These are phyloP conservation scores for Diplazon laetatorius DNA, from an alignment of 2,888 invertebrate genomes.

Conservation along the genomic window DNA sequence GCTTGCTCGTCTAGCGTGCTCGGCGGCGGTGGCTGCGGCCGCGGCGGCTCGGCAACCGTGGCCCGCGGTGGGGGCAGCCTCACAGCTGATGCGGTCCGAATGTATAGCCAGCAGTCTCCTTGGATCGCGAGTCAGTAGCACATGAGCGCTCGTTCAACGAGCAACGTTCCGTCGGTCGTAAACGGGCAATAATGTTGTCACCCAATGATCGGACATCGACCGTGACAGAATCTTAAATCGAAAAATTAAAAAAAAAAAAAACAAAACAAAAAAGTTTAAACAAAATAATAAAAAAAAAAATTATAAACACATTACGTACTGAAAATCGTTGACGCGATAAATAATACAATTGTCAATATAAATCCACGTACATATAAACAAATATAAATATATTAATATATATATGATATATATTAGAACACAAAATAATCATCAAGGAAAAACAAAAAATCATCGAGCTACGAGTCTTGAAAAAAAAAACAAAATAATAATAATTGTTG, in stretches of 20 bases:
- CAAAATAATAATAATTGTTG: too few relatives aligned
- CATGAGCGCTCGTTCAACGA: conserved; percentile 82
- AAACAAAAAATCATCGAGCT: too few relatives aligned
- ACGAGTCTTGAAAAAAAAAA: too few relatives aligned
- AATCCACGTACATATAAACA: background rate
- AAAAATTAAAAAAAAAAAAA: too few relatives aligned
- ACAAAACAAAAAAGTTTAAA: too few relatives aligned
- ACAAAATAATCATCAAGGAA: background rate
- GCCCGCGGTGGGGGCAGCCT: conserved; percentile 80
- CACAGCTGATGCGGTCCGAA: conserved; percentile 85
- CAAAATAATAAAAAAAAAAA: too few relatives aligned
- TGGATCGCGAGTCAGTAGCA: conserved; percentile 80
- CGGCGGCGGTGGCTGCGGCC: conserved; percentile 1
- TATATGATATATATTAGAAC: background rate
- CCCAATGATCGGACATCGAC: conserved; percentile 75
- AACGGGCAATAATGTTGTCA: conserved; percentile 74
- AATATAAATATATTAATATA: background rate
- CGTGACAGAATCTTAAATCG: conserved; percentile 70
- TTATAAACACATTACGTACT: conserved; percentile 22
- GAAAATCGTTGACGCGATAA: conserved; percentile 5
- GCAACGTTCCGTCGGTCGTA: conserved; percentile 73
- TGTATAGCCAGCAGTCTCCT: conserved; percentile 84
- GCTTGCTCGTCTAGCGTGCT: conserved; percentile 15
- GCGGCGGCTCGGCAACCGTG: conserved; percentile 35
- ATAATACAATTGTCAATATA: conserved; percentile 18